A percentile compares a stretch with the other conserved stretches of the same genome.
These are phyloP conservation scores for Dermolepida albohirtum DNA, from an alignment of 2,888 invertebrate species.

Conservation along the genomic window DNA sequence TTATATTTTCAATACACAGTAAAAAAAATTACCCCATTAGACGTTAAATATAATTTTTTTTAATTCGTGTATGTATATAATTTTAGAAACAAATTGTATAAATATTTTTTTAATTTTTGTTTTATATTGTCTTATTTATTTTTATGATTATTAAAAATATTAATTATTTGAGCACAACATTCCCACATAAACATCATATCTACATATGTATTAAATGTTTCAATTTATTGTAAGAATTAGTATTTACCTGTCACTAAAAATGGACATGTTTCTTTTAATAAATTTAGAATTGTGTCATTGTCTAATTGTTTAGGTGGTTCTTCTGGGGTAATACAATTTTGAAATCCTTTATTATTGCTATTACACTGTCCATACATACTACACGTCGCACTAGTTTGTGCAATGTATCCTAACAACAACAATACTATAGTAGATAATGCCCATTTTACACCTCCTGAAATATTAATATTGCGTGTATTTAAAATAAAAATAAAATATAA, in stretches of 20 bases:
- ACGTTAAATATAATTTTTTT: too few relatives aligned
- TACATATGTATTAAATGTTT: too few relatives aligned
- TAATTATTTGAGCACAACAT: too few relatives aligned
- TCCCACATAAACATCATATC: too few relatives aligned
- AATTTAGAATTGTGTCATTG: constrained; percentile 60
- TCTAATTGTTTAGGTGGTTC: constrained; percentile 59
- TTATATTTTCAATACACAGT: too few relatives aligned
- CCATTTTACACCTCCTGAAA: neutral
- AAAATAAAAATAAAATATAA: neutral
- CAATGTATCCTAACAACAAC: neutral
- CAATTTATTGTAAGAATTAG: neutral
- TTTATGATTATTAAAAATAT: too few relatives aligned
- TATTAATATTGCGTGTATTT: neutral
- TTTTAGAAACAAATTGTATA: too few relatives aligned
- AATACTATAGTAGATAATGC: neutral
- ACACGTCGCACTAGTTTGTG: constrained; percentile 59
- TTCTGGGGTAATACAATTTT: constrained; percentile 63
- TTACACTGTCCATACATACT: constrained; percentile 73
- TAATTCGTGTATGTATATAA: too few relatives aligned
- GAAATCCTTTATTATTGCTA: constrained; percentile 52
- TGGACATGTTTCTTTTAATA: constrained; percentile 74
- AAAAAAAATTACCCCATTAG: too few relatives aligned
- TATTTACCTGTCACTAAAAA: constrained; percentile 61
- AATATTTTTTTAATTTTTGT: too few relatives aligned
- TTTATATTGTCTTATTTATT: too few relatives aligned